A percentile compares a stretch with the other conserved stretches of the same genome.
Conservation (phyloP, 2,797 vertebrate species). For the Moxostoma hubbsi region DNA sequence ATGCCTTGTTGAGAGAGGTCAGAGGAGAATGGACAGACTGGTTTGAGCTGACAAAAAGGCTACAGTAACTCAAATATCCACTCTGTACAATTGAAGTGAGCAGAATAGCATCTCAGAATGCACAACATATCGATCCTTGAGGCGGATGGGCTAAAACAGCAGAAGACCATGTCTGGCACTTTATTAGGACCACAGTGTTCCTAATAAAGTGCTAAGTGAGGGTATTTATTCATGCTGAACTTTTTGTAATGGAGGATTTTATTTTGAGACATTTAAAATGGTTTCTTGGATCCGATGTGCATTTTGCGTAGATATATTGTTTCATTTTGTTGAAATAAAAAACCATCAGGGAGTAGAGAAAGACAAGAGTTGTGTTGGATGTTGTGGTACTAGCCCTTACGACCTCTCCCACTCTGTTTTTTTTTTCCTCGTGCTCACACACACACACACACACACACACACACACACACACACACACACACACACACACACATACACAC, state of each 20-base stretch:
- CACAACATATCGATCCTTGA: too few relatives aligned
- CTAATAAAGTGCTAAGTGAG: too few relatives aligned
- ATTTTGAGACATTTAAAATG: slow-evolving; percentile 19
- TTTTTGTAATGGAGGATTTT: not conserved
- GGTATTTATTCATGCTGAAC: not conserved
- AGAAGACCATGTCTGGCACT: too few relatives aligned
- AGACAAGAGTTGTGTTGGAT: slow-evolving; percentile 22
- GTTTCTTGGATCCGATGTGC: not conserved
- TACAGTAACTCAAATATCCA: too few relatives aligned
- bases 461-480: not conserved
- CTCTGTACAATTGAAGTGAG: too few relatives aligned
- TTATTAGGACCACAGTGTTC: too few relatives aligned
- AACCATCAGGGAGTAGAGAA: not conserved
- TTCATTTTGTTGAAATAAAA: not conserved
- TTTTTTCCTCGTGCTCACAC: slow-evolving; percentile 1
- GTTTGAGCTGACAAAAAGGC: too few relatives aligned
- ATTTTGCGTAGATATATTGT: not conserved
- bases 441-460: not conserved
- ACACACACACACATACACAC: not conserved
- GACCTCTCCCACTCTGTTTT: not conserved
- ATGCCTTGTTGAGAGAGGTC: too few relatives aligned
- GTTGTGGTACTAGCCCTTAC: slow-evolving; percentile 50
- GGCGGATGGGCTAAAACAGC: too few relatives aligned
- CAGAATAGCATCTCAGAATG: too few relatives aligned
- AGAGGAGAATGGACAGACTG: too few relatives aligned